Evolutionary conservation across 2,797 vertebrate genomes (phyloP), one percentile per base, ranked within the genome.

Genomic region (Glossophaga mutica): DNA sequence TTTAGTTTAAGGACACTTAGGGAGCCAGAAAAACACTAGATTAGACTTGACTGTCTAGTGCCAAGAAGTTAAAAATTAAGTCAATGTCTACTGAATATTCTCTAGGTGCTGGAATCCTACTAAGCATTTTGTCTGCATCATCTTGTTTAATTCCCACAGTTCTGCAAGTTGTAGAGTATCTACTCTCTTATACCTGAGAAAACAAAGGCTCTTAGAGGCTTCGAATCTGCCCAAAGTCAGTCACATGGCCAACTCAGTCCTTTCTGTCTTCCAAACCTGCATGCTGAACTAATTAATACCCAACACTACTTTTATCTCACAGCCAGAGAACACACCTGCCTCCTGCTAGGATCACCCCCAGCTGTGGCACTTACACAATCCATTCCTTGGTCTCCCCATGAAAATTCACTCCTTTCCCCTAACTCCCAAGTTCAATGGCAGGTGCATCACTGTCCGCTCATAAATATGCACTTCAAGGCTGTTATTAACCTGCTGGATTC

Each of bases 401-500:
- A 93, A 48, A 52, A 74, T 39, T 73, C 67, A 34, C 2, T 52
- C 46, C 44, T 77, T 90, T 74, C 71, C 74, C 34, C 65, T 39
- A 24, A 67, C 32, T 15, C 57, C 34, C 46, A 82, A 73, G 57
- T 71, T 84, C 74, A 88, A n/a, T 74, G 84, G 81, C 96, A 97
- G 96, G 95, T 96, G 96, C 91, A 42, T 90, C 89, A 79, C 76
- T 91, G 77, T 82, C 46, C 62, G 37, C 19, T 96, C 81, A 83
- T 68, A 91, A 90, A 86, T 62, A 42, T 46, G 37, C n/a, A 10
- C 44, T 57, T 81, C 83, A 52, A 62, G 4, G 42, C 32, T 89
- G 42, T 90, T 86, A 97, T 89, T 96, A 96, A 96, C 94, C 92
- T 96, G 93, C 79, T 85, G 92, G 79, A 29, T 74, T 93, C 94